phyloP scores from a whole-genome alignment of 92 coral and sea anemone genomes.

The Porites evermanni region DNA sequence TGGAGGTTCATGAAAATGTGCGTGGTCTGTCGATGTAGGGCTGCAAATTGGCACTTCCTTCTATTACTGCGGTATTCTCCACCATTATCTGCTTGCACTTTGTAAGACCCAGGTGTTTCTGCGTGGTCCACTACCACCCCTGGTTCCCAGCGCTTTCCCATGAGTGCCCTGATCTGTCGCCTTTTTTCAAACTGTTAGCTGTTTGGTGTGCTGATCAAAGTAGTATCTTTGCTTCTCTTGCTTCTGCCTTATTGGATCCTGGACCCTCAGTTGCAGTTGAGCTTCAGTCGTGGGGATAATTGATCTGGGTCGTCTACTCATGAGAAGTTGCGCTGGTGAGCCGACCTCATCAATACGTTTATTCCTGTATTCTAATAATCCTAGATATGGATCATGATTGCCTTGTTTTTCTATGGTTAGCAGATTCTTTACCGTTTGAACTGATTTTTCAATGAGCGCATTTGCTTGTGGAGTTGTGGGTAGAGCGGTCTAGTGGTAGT shows the following conservation, averaged over 20 bases:
- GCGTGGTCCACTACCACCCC: not conserved
- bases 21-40: too few relatives aligned
- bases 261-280: constrained; percentile 16
- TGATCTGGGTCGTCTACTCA: constrained; percentile 53
- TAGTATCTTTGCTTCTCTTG: constrained; percentile 33
- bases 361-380: constrained; percentile 57
- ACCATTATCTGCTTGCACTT: not conserved
- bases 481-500: constrained; percentile 39
- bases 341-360: constrained; percentile 50
- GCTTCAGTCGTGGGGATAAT: constrained; percentile 31
- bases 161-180: constrained; percentile 1
- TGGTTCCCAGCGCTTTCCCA: not conserved
- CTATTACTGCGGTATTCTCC: not conserved
- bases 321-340: constrained; percentile 50
- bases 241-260: constrained; percentile 27
- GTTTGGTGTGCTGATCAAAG: constrained; percentile 33
- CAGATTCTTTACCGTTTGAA: constrained; percentile 26
- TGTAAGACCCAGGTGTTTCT: not conserved
- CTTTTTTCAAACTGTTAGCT: constrained; percentile 6
- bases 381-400: constrained; percentile 49
- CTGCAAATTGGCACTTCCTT: not conserved
- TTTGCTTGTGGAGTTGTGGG: constrained; percentile 35
- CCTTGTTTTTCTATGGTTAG: constrained; percentile 50
- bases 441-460: constrained; percentile 37
- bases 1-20: too few relatives aligned